Evolutionary conservation across 2,113 vertebrate genomes (phyloP), one percentile per base, ranked within the genome.

Genomic region (Lucifuga dentata): DNA sequence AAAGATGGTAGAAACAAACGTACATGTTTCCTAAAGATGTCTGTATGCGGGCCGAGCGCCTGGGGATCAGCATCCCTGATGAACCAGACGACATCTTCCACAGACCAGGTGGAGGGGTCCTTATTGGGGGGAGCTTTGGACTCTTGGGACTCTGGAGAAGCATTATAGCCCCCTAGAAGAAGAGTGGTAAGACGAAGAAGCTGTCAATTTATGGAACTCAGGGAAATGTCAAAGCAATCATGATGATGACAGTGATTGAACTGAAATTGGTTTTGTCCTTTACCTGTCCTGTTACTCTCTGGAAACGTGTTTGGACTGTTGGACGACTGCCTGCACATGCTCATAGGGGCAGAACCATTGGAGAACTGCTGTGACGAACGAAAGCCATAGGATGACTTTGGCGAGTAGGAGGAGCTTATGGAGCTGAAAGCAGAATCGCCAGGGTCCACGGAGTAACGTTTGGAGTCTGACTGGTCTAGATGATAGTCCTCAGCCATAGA

Each of bases 21-120:
- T 93, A 97, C 96, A 0, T 97, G 96, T 88, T 98, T 98, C 86
- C 94, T 94, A 91, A 98, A 98, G 89, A 97, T 90, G 49, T 97
- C 95, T 74, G 95, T 93, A 0, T 98, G 95, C 3, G 96, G 96
- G n/a, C 95, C 96, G 60, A 98, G 92, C 53, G 96, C 93, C 0
- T 96, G 95, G 3, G 96, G 95, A 72, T 98, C 97, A 0, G 96
- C 95, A 0, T 97, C 95, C 65, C 95, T 95, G 89, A 98, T 93
- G 72, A 97, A 97, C 93, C 94, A 91, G 46, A 97, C 91, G 44
- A 98, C 96, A 0, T 98, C 96, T 12, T 98, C 96, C 69, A 98
- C 95, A 0, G 93, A 95, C 95, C 97, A 98, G 67, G 91, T 94
- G 64, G 92, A 91, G 11, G 97, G 97, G 81, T 98, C 95, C 77